Evolutionary conservation across 1,140 invertebrate genomes (phyloP).

Genomic region (Trichogramma pretiosum): DNA sequence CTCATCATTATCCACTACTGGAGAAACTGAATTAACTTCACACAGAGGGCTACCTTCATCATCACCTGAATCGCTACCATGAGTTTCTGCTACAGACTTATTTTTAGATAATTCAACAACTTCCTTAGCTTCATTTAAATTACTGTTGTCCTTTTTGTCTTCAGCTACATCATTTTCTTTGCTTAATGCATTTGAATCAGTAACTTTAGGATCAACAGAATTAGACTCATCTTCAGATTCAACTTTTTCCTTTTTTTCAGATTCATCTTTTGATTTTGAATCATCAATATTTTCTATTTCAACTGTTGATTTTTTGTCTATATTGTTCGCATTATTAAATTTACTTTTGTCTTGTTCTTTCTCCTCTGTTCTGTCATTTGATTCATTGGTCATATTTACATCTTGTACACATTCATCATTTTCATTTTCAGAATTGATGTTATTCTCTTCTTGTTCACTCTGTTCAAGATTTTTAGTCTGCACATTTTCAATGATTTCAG

Average conservation of each 20-base stretch:
- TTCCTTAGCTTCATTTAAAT: too few relatives aligned
- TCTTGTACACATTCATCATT: background rate
- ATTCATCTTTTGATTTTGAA: background rate
- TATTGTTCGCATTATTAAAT: background rate
- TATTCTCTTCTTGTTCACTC: background rate
- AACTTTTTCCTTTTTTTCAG: background rate
- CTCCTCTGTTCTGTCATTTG: too few relatives aligned
- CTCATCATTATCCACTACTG: background rate
- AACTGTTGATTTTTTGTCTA: background rate
- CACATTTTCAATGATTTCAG: background rate
- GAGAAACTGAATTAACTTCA: too few relatives aligned
- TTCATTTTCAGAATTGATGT: background rate
- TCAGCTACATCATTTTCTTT: too few relatives aligned
- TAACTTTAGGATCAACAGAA: too few relatives aligned
- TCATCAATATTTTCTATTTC: background rate
- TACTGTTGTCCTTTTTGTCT: too few relatives aligned
- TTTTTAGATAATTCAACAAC: too few relatives aligned
- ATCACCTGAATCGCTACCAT: too few relatives aligned
- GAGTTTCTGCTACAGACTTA: too few relatives aligned
- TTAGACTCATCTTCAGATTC: conserved; percentile 1
- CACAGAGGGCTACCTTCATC: too few relatives aligned
- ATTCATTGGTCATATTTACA: background rate
- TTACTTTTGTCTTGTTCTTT: background rate
- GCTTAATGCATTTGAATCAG: too few relatives aligned
- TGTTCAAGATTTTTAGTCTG: background rate